A percentile compares a stretch with the other conserved stretches of the same genome.
These are phyloP conservation scores for Brachyhypopomus gauderio DNA, from an alignment of 2,113 vertebrate species.

Conservation along the genomic window DNA sequence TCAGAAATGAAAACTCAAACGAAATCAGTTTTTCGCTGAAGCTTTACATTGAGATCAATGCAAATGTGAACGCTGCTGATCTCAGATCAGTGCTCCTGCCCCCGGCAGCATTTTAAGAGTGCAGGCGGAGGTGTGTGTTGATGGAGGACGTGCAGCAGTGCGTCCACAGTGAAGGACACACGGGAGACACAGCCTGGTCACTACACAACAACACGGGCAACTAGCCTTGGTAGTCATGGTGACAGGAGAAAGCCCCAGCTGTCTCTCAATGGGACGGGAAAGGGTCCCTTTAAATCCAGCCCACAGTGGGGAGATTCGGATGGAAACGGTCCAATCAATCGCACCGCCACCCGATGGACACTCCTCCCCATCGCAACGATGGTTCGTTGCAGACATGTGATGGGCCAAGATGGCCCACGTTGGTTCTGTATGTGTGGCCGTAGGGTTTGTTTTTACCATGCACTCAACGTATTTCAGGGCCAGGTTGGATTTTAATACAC, in stretches of 20 bases:
- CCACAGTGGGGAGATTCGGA: constrained; percentile 8
- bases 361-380: neutral
- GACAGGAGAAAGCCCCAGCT: constrained; percentile 42
- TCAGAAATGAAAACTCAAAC: neutral
- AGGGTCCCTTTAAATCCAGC: constrained; percentile 24
- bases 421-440: too few relatives aligned
- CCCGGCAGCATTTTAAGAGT: neutral
- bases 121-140: neutral
- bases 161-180: constrained; percentile 26
- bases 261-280: constrained; percentile 22
- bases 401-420: neutral
- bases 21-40: neutral
- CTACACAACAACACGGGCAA: constrained; percentile 49
- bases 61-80: neutral
- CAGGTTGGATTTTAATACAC: too few relatives aligned
- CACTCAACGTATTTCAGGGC: too few relatives aligned
- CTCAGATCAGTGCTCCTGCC: neutral
- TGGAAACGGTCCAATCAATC: neutral
- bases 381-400: neutral
- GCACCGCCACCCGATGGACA: neutral
- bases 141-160: constrained; percentile 28
- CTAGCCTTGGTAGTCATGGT: constrained; percentile 40
- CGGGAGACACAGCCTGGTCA: constrained; percentile 33
- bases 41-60: neutral
- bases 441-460: too few relatives aligned